Conservation (phyloP, 1,140 invertebrate genomes). For the Ostrea denselamellosa region DNA sequence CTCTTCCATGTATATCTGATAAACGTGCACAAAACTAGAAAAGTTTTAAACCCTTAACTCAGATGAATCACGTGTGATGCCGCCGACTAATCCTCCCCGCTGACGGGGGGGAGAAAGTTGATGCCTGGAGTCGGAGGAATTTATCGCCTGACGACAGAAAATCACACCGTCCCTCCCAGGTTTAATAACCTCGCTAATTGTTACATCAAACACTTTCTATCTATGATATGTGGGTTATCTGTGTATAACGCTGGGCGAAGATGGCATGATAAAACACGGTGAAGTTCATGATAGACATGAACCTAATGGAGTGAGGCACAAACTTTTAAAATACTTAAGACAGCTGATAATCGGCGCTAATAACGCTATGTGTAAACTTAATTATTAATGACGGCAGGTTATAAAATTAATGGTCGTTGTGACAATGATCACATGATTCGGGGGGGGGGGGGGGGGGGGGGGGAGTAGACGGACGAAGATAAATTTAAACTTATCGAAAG, state of each 20-base stretch:
- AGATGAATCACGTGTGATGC: too few species aligned
- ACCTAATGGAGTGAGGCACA: not conserved
- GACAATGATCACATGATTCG: too few species aligned
- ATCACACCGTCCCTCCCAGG: not conserved
- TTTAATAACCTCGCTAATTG: not conserved
- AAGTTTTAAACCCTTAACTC: too few species aligned
- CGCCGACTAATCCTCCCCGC: too few species aligned
- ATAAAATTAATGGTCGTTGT: not conserved
- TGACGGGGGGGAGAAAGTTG: not conserved
- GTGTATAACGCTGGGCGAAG: not conserved
- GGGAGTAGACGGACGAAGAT: too few species aligned
- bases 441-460: too few species aligned
- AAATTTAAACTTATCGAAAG: too few species aligned
- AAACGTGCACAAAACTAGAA: too few species aligned
- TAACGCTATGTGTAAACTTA: not conserved
- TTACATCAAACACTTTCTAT: not conserved
- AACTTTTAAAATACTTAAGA: too few species aligned
- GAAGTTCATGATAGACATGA: not conserved
- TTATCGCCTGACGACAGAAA: too few species aligned
- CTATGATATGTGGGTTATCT: not conserved
- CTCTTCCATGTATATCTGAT: too few species aligned
- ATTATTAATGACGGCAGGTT: not conserved
- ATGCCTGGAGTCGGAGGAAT: not conserved
- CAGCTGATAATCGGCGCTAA: not conserved
- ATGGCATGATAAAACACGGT: not conserved